Evolutionary conservation across 2,113 vertebrate species (phyloP).

Genomic region (Cygnus buccinator): DNA sequence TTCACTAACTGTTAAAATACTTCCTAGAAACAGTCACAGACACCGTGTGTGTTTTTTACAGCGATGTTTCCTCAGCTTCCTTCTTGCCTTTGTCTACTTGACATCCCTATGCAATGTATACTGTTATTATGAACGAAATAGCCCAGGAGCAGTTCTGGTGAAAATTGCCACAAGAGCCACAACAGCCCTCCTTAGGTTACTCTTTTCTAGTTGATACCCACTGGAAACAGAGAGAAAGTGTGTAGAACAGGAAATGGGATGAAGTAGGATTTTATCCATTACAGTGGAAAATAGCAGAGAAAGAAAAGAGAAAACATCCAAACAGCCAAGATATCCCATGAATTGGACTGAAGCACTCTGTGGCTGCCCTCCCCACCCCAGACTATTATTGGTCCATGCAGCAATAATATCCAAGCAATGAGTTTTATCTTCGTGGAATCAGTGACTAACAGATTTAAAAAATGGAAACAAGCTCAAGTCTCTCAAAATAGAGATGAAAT

Average conservation of each 20-base stretch:
- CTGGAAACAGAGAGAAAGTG: background rate
- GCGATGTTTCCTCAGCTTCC: background rate
- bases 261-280: background rate
- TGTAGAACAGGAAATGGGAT: background rate
- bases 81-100: background rate
- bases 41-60: background rate
- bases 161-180: background rate
- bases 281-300: background rate
- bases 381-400: background rate
- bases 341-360: background rate
- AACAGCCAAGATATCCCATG: background rate
- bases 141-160: background rate
- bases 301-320: background rate
- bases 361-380: background rate
- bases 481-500: background rate
- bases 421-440: background rate
- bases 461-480: background rate
- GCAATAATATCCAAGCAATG: background rate
- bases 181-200: background rate
- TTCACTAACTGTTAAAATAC: background rate
- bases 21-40: background rate
- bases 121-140: rapidly evolving
- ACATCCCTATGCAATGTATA: background rate
- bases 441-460: background rate
- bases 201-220: background rate